phyloP scores from a whole-genome alignment of 2,113 vertebrate genomes.

The Gavialis gangeticus region DNA sequence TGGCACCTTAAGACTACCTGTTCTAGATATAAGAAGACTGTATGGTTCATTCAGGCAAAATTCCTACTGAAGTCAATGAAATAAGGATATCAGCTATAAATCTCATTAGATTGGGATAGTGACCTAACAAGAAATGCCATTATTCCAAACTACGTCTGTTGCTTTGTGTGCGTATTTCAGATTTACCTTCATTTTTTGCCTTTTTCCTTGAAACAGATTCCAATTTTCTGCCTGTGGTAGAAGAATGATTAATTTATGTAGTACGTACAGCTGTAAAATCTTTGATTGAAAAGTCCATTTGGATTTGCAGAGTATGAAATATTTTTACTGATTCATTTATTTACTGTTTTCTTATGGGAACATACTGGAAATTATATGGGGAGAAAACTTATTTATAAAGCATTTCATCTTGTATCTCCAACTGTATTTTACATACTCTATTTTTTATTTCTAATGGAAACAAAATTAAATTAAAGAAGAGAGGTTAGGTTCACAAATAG shows the following conservation, averaged over 20 bases:
- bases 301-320: neutral
- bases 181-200: neutral
- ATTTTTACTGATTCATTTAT: neutral
- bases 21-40: neutral
- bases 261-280: neutral
- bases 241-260: neutral
- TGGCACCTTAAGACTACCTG: too few relatives aligned
- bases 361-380: neutral
- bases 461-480: neutral
- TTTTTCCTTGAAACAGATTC: neutral
- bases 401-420: neutral
- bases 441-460: neutral
- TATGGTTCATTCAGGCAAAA: neutral
- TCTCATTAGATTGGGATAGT: neutral
- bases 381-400: neutral
- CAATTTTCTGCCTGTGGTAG: neutral
- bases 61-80: neutral
- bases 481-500: neutral
- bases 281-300: neutral
- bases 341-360: neutral
- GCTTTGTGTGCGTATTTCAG: neutral
- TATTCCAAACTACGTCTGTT: neutral
- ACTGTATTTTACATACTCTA: neutral
- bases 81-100: neutral
- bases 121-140: neutral